Percentiles rank a stretch among this genome's conserved stretches.
Evolutionary conservation across 64 coral and sea anemone genomes (phyloP).

Genomic region (Pachyseris speciosa): DNA sequence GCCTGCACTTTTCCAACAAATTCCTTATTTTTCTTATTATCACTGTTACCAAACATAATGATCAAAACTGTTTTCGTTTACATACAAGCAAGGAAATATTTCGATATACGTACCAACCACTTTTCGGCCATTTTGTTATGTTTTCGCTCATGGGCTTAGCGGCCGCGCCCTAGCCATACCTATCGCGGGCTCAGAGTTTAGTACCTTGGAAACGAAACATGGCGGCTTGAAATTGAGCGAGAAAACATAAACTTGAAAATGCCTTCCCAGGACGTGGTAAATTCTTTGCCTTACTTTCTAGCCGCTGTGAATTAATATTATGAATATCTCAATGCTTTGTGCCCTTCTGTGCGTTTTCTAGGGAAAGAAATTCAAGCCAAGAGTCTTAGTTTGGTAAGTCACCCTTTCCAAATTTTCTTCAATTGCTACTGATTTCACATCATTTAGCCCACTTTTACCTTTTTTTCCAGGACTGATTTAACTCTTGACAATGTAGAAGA

Average conservation of each 20-base stretch:
- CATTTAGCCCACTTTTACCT: background rate
- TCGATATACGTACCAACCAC: no score
- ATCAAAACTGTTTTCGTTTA: background rate
- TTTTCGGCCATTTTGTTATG: conserved; percentile 43
- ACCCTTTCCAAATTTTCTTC: background rate
- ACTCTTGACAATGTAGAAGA: conserved; percentile 72
- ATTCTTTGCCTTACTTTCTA: background rate
- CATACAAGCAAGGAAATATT: no score
- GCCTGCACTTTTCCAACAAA: conserved; percentile 72
- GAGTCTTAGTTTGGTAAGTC: conserved; percentile 62
- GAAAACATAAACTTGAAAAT: conserved; percentile 20
- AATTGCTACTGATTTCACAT: background rate
- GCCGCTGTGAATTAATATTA: background rate
- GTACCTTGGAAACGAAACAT: conserved; percentile 70
- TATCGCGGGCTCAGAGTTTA: conserved; percentile 1
- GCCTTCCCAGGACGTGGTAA: conserved; percentile 66
- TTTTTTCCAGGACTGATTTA: conserved; percentile 55
- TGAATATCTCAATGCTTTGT: background rate
- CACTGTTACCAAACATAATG: conserved; percentile 66
- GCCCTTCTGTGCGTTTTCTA: background rate
- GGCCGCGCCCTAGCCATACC: background rate
- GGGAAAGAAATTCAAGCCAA: conserved; percentile 66
- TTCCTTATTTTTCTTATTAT: conserved; percentile 26
- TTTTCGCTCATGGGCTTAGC: background rate
- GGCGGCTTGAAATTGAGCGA: conserved; percentile 30